A percentile compares a stretch with the other conserved stretches of the same genome.
These are phyloP conservation scores for Erebia epiphron DNA, from an alignment of 2,888 invertebrate species.

Conservation along the genomic window DNA sequence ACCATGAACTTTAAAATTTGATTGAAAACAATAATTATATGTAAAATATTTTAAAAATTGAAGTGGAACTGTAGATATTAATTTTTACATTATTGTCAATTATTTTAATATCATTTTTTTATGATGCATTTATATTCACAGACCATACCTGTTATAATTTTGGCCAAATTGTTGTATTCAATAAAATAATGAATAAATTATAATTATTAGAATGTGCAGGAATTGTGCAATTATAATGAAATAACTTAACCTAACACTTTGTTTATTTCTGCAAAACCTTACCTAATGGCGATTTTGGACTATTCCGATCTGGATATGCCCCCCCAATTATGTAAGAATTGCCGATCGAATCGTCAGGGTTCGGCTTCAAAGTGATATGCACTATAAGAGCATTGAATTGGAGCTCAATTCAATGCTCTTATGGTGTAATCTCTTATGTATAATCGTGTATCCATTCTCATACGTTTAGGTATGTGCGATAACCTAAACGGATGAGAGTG, in stretches of 20 bases:
- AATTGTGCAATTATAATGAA: conserved; percentile 39
- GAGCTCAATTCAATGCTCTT: too few relatives aligned
- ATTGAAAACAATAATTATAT: not conserved
- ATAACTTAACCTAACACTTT: conserved; percentile 15
- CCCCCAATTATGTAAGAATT: too few relatives aligned
- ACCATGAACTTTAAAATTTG: not conserved
- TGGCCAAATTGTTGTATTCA: conserved; percentile 6
- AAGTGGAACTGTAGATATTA: not conserved
- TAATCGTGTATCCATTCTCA: too few relatives aligned
- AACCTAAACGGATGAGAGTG: too few relatives aligned
- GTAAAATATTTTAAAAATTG: not conserved
- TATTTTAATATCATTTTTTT: conserved; percentile 5
- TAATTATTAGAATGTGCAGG: conserved; percentile 29
- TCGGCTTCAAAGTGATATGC: too few relatives aligned
- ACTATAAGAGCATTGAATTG: too few relatives aligned
- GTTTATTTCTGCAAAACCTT: conserved; percentile 7
- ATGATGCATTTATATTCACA: conserved; percentile 4
- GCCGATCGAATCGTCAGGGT: too few relatives aligned
- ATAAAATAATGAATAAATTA: not conserved
- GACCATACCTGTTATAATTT: not conserved
- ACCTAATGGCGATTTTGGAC: not conserved
- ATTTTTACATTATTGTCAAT: conserved; percentile 4
- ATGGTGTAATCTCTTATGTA: too few relatives aligned
- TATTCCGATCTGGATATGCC: too few relatives aligned
- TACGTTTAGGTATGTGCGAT: too few relatives aligned